These are phyloP conservation scores for Agrilus biguttatus DNA, from an alignment of 2,888 invertebrate genomes.

Conservation along the genomic window DNA sequence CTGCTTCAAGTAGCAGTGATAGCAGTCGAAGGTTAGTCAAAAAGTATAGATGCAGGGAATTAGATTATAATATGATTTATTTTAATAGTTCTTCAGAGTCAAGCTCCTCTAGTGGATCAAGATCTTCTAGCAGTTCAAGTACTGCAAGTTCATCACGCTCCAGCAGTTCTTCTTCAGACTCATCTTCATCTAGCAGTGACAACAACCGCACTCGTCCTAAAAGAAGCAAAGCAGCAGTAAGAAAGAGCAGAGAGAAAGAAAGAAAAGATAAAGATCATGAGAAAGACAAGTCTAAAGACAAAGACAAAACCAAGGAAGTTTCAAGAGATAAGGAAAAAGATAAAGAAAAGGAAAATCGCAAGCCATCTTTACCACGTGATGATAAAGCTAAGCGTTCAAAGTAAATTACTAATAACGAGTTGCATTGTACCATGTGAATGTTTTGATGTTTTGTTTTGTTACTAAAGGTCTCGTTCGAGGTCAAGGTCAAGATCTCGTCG, in stretches of 20 bases:
- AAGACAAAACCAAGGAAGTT: conserved; percentile 9
- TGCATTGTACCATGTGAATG: no score
- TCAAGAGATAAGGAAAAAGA: conserved; percentile 34
- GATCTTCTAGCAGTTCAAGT: conserved; percentile 66
- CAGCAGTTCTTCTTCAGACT: conserved; percentile 43
- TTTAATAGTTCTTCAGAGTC: conserved; percentile 55
- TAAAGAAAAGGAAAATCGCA: conserved; percentile 23
- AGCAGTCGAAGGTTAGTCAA: conserved; percentile 41
- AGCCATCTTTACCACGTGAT: conserved; percentile 10
- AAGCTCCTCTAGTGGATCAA: conserved; percentile 68
- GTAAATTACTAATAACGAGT: neutral
- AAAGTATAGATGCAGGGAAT: no score
- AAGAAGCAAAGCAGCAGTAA: conserved; percentile 32
- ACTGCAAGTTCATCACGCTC: conserved; percentile 38
- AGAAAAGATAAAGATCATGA: conserved; percentile 29
- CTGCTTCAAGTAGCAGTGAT: conserved; percentile 68
- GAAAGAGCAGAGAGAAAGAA: conserved; percentile 22
- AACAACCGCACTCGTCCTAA: conserved; percentile 48
- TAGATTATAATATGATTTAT: no score
- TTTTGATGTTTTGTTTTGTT: no score
- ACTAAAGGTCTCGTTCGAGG: conserved; percentile 36
- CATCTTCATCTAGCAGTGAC: conserved; percentile 51
- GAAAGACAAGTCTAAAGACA: conserved; percentile 23
- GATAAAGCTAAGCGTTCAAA: conserved; percentile 6
- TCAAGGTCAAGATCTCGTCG: conserved; percentile 44